A percentile compares a stretch with the other conserved stretches of the same genome.
These are phyloP conservation scores for Mesembrinibis cayennensis DNA, from an alignment of 2,113 vertebrate species.

Conservation along the genomic window DNA sequence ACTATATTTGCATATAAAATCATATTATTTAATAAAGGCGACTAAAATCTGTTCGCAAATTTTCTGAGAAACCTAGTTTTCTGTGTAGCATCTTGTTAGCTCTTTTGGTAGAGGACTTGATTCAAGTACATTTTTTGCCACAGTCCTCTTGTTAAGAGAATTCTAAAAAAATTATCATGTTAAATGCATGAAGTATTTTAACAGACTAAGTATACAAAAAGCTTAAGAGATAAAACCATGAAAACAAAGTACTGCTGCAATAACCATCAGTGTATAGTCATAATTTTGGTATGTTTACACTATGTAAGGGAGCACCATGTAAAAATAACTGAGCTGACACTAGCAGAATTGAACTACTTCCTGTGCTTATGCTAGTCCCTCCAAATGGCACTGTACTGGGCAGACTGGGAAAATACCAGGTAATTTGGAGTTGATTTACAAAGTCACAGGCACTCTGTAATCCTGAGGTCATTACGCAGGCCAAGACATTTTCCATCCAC, in stretches of 20 bases:
- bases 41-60: background rate
- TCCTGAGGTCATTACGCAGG: background rate
- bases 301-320: accelerated
- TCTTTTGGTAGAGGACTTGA: background rate
- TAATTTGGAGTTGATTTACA: background rate
- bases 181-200: background rate
- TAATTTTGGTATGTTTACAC: background rate
- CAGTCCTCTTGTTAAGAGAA: background rate
- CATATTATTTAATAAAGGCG: background rate
- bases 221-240: background rate
- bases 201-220: background rate
- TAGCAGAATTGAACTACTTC: background rate
- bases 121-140: background rate
- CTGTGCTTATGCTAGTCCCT: background rate
- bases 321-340: background rate
- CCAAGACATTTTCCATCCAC: background rate
- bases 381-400: background rate
- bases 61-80: background rate
- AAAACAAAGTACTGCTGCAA: background rate
- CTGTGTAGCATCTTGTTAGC: background rate
- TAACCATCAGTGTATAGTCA: background rate
- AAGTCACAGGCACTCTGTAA: background rate
- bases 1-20: background rate
- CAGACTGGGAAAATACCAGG: background rate
- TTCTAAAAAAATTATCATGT: background rate